Evolutionary conservation across 2,113 vertebrate species (phyloP), one percentile per base, ranked within the genome.

Genomic region (Passer domesticus): DNA sequence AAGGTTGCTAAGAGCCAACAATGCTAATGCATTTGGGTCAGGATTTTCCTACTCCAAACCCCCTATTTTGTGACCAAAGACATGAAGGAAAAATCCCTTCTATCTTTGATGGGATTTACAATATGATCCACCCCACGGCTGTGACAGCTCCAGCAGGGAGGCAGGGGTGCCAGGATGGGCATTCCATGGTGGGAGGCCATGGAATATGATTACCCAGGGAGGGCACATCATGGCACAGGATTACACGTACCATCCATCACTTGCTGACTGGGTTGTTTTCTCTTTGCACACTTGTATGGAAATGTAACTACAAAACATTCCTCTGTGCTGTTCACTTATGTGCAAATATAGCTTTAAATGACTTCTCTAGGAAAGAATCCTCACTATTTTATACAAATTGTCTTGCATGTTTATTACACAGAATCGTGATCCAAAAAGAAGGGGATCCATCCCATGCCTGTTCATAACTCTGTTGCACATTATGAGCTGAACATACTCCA

Each of bases 291-390:
- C 79, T 88, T 49, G 63, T 66, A 83, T 82, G 67, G 87, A 89
- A 84, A 89, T 41, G 35, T 31, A 88, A 52, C 85, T 47, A 74
- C 53, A 63, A 89, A 88, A 66, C 7, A 3, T 86, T 86, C 83
- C 85, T 93, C 47, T 1, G 8, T 87, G 43, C 73, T 75, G 12
- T 31, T 81, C 90, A 52, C 60, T 43, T 25, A 77, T 30, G 85
- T 67, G 64, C 80, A 93, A 95, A 93, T 90, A 92, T 52, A 86
- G 94, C 92, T 95, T 94, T 72, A 83, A 83, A 89, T 95, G 83
- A 97, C 95, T 86, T 64, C 86, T 95, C 92, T 95, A 95, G 95
- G 96, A 96, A 96, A 97, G 95, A 97, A 96, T 97, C 83, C 66
- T 78, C 80, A 75, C 83, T 96, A 92, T 92, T 94, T 94, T 94